phyloP scores from a whole-genome alignment of 2,797 vertebrate genomes.

The Streptopelia turtur region DNA sequence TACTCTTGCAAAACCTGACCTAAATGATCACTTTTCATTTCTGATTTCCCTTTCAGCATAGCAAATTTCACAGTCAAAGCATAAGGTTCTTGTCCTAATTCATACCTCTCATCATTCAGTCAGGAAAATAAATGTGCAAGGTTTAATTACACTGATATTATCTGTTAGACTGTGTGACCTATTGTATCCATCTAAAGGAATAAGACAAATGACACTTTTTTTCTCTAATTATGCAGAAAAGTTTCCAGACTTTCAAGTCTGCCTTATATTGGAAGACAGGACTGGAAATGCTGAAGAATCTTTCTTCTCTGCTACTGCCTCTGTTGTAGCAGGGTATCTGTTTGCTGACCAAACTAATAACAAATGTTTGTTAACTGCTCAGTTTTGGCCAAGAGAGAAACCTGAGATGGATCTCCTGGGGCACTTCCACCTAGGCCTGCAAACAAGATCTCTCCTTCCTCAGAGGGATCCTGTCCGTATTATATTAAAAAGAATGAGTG shows the following conservation, averaged over 20 bases:
- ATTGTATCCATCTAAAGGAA: background rate
- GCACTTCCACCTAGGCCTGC: background rate
- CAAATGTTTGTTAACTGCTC: background rate
- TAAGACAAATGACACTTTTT: rapidly evolving
- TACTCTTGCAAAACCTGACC: background rate
- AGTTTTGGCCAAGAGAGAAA: background rate
- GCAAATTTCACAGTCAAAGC: background rate
- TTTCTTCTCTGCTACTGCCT: background rate
- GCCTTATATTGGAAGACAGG: background rate
- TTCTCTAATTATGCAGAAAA: background rate
- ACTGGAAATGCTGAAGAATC: background rate
- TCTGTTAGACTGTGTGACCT: background rate
- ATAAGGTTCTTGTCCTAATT: background rate
- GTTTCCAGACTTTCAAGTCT: background rate
- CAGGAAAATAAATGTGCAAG: background rate
- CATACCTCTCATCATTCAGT: background rate
- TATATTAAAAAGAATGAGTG: background rate
- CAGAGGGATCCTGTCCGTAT: background rate
- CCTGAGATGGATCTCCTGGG: background rate
- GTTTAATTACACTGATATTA: background rate
- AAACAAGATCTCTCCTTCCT: background rate
- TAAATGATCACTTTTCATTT: background rate
- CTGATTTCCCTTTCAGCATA: background rate
- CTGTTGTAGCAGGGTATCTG: background rate
- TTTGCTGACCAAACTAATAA: background rate